Evolutionary conservation across 2,888 invertebrate species (phyloP), one percentile per base, ranked within the genome.

Genomic region (Neuroscelio doddi): DNA sequence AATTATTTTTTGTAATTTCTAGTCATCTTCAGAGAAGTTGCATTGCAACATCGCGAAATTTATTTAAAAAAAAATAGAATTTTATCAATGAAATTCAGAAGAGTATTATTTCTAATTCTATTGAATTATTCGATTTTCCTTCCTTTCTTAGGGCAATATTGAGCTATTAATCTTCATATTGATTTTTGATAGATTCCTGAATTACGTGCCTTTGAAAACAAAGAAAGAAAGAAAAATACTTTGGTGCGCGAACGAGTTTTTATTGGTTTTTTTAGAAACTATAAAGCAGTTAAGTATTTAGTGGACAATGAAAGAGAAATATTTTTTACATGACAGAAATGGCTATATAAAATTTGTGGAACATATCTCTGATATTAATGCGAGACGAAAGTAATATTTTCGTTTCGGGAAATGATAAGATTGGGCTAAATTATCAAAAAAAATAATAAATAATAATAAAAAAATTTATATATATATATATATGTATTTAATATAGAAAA

Each of bases 281-380:
- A 51, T 27, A 55, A 45, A 57, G 44, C 49, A 41, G 39, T 29
- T 4, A 46, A 58, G 10, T 44, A 27, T 51, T 50, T 38, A 62
- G 36, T 26, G 14, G 52, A 52, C 30, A 44, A 45, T 47, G 17
- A 51, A 56, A 15, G 39, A 24, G 38, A 66, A 57, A 55, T 62
- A 58, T 63, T 63, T 66, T 66, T 58, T 58, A 67, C 58, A 51
- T 58, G 47, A 47, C 51, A 55, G 51, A 32, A 50, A 55, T 29
- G 39, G 41, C 29, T 47, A 42, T 42, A 36, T 51, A 42, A 57
- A 42, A 50, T 42, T 30, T 24, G 32, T 29, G 47, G 52, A 21
- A 65, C 64, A 56, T 58, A 66, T 62, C 50, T 52, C 21, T 30
- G 16, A 49, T 44, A 44, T 56, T 36, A 55, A 42, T 39, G 38